Evolutionary conservation across 2,888 invertebrate genomes (phyloP), one percentile per base, ranked within the genome.

Genomic region (Tetrapedia diversipes): DNA sequence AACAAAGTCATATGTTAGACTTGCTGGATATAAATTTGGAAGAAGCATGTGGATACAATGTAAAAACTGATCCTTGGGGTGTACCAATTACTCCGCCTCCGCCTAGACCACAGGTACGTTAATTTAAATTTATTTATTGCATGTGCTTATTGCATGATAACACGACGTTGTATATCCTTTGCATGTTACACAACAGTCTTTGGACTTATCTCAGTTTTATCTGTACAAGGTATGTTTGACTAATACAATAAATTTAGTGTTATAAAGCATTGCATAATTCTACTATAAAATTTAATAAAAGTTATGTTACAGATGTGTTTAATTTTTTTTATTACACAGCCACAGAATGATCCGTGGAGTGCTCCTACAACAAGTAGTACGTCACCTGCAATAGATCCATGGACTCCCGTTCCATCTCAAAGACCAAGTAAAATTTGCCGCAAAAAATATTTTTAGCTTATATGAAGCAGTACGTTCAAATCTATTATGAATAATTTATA

Each of bases 11-110:
- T 91, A 93, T 97, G 92, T 93, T 97, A 75, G 97, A 97, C 92
- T 93, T 97, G 88, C 92, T 97, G 86, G 97, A 97, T 90, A 96
- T 97, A 79, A 95, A 94, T 91, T 93, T 97, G 87, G 95, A 95
- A 7, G 94, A 93, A 77, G 92, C 93, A n/a, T 93, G 93, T 82
- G 93, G 93, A 81, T 92, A 93, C 19, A 92, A 93, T 79, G 92
- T 93, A 80, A 93, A 90, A 75, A 92, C 90, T 77, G 97, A 97
- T 93, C 96, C 97, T 4, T 97, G 97, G 97, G 95, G 95, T 34
- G 93, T 94, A 87, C 94, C 94, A 8, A 86, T 90, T 60, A 91
- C 93, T 53, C 93, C 94, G 32, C 93, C 93, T 24, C 92, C 91
- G 0, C 92, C 92, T 16, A 92, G 92, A 92, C 93, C 95, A 76